A percentile compares a stretch with the other conserved stretches of the same genome.
phyloP scores from a whole-genome alignment of 2,888 invertebrate genomes.

The Hypsopygia costalis region DNA sequence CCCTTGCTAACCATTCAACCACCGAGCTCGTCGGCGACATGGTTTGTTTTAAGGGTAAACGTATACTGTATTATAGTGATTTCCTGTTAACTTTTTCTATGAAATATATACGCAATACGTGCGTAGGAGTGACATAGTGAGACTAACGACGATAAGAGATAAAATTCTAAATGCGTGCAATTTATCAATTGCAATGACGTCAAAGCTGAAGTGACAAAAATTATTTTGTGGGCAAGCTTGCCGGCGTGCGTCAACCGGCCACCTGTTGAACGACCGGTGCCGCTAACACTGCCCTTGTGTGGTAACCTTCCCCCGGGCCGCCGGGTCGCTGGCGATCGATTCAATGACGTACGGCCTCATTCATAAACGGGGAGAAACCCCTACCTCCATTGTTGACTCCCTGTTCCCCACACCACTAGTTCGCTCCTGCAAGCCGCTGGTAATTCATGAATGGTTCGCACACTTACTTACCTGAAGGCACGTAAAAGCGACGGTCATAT shows the following conservation, averaged over 20 bases:
- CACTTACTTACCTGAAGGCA: slow-evolving; percentile 22
- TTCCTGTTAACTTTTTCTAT: not conserved
- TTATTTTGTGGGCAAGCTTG: slow-evolving; percentile 35
- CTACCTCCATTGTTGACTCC: slow-evolving; percentile 25
- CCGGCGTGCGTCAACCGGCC: slow-evolving; percentile 56
- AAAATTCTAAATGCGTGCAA: slow-evolving; percentile 10
- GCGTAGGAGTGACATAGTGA: slow-evolving; percentile 1
- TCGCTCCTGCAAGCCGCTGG: slow-evolving; percentile 33
- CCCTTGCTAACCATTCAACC: too few relatives aligned
- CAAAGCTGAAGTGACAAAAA: slow-evolving; percentile 49
- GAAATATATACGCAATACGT: slow-evolving; percentile 2
- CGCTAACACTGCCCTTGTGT: slow-evolving; percentile 57
- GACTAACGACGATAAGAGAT: slow-evolving; percentile 6
- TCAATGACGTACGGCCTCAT: slow-evolving; percentile 75
- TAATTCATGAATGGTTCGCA: slow-evolving; percentile 68
- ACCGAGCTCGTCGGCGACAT: too few relatives aligned
- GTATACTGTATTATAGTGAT: not conserved
- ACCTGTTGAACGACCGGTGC: slow-evolving; percentile 62
- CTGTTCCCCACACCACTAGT: slow-evolving; percentile 35
- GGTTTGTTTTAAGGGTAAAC: too few relatives aligned
- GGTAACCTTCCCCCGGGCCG: slow-evolving; percentile 56
- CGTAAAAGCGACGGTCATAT: not conserved
- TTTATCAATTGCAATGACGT: slow-evolving; percentile 36
- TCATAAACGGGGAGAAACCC: slow-evolving; percentile 67
- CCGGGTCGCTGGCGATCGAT: slow-evolving; percentile 52